A percentile compares a stretch with the other conserved stretches of the same genome.
phyloP scores from a whole-genome alignment of 2,113 vertebrate genomes.

The Rhagologus leucostigma region DNA sequence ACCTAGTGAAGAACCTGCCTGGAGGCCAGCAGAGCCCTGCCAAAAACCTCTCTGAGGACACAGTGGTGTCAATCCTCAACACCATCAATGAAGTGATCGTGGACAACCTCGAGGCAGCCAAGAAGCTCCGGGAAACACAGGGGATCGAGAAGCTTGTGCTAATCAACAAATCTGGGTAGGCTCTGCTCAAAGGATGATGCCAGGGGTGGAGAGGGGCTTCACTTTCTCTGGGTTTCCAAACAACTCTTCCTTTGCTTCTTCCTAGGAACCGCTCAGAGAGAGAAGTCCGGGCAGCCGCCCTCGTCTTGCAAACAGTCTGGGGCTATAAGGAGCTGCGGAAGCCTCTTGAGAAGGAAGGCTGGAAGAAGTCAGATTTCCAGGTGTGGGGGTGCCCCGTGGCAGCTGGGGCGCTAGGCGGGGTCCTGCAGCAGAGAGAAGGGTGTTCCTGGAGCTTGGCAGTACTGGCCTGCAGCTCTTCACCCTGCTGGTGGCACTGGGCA shows the following conservation, averaged over 20 bases:
- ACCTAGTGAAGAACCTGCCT: constrained; percentile 87
- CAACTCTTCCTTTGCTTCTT: background rate
- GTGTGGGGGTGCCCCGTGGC: constrained; percentile 46
- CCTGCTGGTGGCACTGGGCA: background rate
- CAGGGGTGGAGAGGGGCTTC: background rate
- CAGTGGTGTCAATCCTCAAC: constrained; percentile 87
- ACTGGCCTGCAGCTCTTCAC: background rate
- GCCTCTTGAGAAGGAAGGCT: constrained; percentile 93
- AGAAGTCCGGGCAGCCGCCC: constrained; percentile 89
- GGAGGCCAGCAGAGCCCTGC: constrained; percentile 84
- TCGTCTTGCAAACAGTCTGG: constrained; percentile 91
- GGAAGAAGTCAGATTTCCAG: constrained; percentile 97
- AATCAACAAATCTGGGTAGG: constrained; percentile 90
- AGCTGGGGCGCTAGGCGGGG: background rate
- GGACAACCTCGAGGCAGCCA: constrained; percentile 89
- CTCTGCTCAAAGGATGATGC: background rate
- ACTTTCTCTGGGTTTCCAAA: background rate
- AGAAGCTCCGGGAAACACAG: constrained; percentile 86
- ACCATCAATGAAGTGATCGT: constrained; percentile 90
- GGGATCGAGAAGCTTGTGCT: constrained; percentile 93
- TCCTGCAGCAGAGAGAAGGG: background rate
- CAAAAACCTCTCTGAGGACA: constrained; percentile 84
- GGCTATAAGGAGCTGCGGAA: constrained; percentile 91
- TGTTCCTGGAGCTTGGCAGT: background rate
- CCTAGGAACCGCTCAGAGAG: constrained; percentile 90